Base-by-base conservation (phyloP, 2,797 vertebrate species). In the Spheniscus humboldti region DNA sequence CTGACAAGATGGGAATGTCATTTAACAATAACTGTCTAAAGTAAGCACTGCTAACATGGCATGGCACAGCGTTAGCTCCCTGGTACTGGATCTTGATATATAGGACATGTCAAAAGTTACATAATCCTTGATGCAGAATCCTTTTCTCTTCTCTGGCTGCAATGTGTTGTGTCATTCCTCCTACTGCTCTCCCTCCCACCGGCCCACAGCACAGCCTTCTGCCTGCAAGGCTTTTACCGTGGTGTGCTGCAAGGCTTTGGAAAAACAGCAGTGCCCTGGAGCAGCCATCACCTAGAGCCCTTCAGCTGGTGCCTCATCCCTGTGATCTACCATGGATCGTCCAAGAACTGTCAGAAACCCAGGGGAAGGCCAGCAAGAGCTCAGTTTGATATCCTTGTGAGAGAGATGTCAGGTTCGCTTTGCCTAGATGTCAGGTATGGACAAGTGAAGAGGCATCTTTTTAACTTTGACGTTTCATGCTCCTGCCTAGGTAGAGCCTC, bases 91-190 rank as follows among this genome's bases (percentile, higher is more conserved):
- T 35, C 0, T 0, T 25, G n/a, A 25, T 91, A 86, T 80, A 71
- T 52, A 89, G 92, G 86, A 60, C 92, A 74, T n/a, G 56, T 87
- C 88, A 79, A 71, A 97, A 90, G 60, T 85, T 92, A 59, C 86
- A 37, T 68, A 87, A 95, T 39, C 63, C 81, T 48, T 33, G 69
- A 39, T 83, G 86, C 74, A 56, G 91, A 87, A 87, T 76, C 69
- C 76, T 84, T 18, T 73, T 63, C 86, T 83, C 48, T 55, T 76
- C 73, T 48, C 68, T 67, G 48, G 47, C 74, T 78, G 31, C 79
- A 71, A 75, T 7, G 62, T 11, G 73, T 55, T 48, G 43, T 91
- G 87, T 86, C 0, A 0, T 81, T 92, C 73, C 60, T 90, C 50
- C 59, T 94, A 76, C 71, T 9, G 35, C 74, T 87, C 59, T 85